These are phyloP conservation scores for Blennius ocellaris DNA, from an alignment of 2,113 vertebrate genomes.

Conservation along the genomic window DNA sequence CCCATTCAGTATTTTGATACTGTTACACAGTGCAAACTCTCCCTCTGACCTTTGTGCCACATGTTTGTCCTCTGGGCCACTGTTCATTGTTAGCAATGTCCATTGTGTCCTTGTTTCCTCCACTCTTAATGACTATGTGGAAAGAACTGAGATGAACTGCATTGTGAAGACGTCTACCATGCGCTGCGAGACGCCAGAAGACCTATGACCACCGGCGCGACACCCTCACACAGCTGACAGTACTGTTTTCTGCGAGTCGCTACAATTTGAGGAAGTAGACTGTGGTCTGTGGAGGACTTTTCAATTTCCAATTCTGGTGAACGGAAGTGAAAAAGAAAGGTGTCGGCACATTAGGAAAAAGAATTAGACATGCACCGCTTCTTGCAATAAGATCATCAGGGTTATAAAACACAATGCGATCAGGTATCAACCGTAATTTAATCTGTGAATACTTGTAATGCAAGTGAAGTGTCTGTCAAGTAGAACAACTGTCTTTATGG, in stretches of 20 bases:
- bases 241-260: neutral
- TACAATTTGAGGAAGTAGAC: constrained; percentile 45
- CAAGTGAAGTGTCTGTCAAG: no score
- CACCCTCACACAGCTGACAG: neutral
- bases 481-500: no score
- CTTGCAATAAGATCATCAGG: constrained; percentile 10
- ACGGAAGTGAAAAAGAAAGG: constrained; percentile 17
- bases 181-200: neutral
- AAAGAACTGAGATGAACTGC: constrained; percentile 46
- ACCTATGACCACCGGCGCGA: neutral
- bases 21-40: constrained; percentile 31
- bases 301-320: constrained; percentile 16
- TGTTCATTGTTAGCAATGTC: constrained; percentile 60
- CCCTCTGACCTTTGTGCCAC: constrained; percentile 40
- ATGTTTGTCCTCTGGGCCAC: constrained; percentile 1
- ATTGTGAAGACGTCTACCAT: constrained; percentile 43
- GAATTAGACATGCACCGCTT: neutral
- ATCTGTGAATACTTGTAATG: no score
- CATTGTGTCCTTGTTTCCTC: constrained; percentile 77
- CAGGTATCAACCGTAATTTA: no score
- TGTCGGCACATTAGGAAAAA: neutral
- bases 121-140: constrained; percentile 44
- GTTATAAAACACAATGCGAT: constrained; percentile 5
- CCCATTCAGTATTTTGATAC: constrained; percentile 17
- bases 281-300: neutral